Evolutionary conservation across 1,140 invertebrate species (phyloP), one percentile per base, ranked within the genome.

Genomic region (Saccostrea cuccullata): DNA sequence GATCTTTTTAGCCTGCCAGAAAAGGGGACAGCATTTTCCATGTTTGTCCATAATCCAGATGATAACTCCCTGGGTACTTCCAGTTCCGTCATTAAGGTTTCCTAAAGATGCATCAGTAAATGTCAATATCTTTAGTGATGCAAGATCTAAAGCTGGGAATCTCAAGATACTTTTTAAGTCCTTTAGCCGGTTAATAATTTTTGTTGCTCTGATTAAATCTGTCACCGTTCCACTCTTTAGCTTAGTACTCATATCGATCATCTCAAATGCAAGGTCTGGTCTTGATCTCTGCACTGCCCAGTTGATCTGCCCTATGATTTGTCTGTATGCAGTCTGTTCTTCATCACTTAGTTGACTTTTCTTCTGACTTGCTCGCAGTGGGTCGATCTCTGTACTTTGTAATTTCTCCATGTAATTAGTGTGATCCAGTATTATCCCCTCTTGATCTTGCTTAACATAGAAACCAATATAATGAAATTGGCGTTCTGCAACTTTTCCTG

Each of bases 261-360:
- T 40, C 30, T 90, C 85, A 89, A 89, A 92, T 26, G 67, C 88
- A 55, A 89, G 60, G 73, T 91, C 90, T 26, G 86, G 90, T 73
- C 89, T 86, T 30, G 87, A 90, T 23, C 84, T 73, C 82, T 87
- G 86, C 47, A 87, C 87, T 58, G 58, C 83, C 91, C 91, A 92
- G 60, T 91, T 90, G 17, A 90, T 20, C 36, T 85, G 70, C 26
- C 89, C 88, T 20, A 91, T 17, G 11, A 89, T 20, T 64, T 82
- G 13, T 40, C 90, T 84, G 40, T 87, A 91, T 13, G 26, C 12
- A 84, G 84, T 86, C 77, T 85, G 82, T 64, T 91, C 88, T 3
- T 87, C 82, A 67, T 40, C 47, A 60, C 2, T 90, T 11, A 89
- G 30, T 20, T 58, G 55, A 47, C 47, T 17, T 64, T 56, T 17